These are phyloP conservation scores for Sebastes schlegelii DNA, from an alignment of 2,113 vertebrate species.

Conservation along the genomic window DNA sequence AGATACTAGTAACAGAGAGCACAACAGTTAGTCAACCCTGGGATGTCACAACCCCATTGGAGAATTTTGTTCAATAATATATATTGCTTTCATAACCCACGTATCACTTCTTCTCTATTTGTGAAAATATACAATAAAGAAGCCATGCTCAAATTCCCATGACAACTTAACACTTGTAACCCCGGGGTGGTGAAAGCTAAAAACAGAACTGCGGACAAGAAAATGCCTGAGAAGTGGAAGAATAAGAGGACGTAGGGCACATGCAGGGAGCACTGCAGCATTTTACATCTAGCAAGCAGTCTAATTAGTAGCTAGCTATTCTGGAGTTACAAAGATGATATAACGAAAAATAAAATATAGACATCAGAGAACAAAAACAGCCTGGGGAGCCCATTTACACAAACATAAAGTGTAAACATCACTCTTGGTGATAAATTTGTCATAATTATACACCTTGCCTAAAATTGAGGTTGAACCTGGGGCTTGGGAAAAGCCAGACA, in stretches of 20 bases:
- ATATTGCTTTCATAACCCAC: neutral
- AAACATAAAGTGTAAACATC: neutral
- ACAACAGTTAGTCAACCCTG: neutral
- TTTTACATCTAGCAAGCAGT: slow-evolving; percentile 6
- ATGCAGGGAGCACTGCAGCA: neutral
- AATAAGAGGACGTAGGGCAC: neutral
- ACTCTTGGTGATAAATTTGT: neutral
- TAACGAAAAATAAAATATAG: neutral
- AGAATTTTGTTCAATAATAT: neutral
- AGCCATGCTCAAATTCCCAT: neutral
- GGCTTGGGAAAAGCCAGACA: neutral
- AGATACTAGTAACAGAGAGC: neutral
- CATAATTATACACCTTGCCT: neutral
- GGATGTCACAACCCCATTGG: neutral
- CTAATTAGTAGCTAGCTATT: neutral
- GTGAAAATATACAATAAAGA: neutral
- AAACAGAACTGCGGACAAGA: neutral
- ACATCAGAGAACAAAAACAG: neutral
- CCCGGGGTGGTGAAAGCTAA: neutral
- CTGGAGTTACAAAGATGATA: neutral
- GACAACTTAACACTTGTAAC: neutral
- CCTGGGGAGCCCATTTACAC: neutral
- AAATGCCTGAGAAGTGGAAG: neutral
- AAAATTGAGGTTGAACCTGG: neutral
- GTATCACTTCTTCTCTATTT: neutral